Base-by-base conservation (phyloP, 2,888 invertebrate genomes). In the Xestia c-nigrum region DNA sequence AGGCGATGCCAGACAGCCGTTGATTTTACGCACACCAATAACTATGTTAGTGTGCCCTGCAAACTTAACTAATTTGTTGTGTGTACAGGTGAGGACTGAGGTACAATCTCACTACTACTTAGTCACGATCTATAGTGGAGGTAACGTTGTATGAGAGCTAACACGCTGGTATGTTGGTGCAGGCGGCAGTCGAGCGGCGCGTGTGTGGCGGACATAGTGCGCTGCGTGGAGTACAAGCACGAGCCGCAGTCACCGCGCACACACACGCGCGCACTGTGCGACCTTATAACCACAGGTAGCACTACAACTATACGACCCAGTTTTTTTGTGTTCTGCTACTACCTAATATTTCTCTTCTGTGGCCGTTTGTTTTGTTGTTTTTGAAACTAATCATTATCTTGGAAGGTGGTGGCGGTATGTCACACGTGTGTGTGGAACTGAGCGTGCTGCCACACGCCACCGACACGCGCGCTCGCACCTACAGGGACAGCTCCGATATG, bases 381-480 rank as follows among this genome's bases (percentile, higher is more conserved):
- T 46, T 46, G 1, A 5, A 43, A 21, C 59, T 70, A 31, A 43
- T 46, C 14, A 46, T 70, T 46, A 14, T 59, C 0, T 70, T 46
- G 47, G 21, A 38, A 61, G 21, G 38, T n/a, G 61, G 21, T n/a
- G 61, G 31, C 1, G 64, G 52, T 47, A 68, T n/a, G 31, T 69
- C 97, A 0, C 93, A 97, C 47, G 97, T 97, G 6, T 97, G 97
- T 88, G 96, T 97, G 21, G 97, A 97, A 87, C 92, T 97, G 6
- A 97, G 97, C 3, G 93, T 93, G 4, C 87, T 93, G 24, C 76
- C 93, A 43, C 92, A 94, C 38, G 91, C 94, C 5, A 21, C 47
- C 1, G 31, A 40, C 14, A 24, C 43, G n/a, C 47, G 24, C 7
- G 21, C 40, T 12, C 57, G 80, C 94, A 38, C 94, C 0, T 94